Conservation (phyloP, 1,140 invertebrate species). For the Heliconius eleuchia region DNA sequence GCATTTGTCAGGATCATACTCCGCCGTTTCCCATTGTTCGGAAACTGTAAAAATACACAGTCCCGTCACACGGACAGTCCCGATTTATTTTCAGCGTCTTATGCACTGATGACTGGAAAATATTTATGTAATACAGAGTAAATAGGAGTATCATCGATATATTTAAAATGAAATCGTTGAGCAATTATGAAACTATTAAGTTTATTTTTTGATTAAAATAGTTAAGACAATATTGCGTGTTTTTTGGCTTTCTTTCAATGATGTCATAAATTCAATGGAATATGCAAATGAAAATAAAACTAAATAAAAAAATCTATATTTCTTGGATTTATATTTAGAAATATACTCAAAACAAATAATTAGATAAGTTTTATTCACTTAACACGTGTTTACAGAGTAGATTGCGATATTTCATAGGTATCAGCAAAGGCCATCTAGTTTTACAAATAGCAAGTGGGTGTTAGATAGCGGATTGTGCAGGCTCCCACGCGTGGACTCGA, state of each 20-base stretch:
- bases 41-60: slow-evolving; percentile 66
- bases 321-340: no score
- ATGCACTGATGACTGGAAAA: slow-evolving; percentile 25
- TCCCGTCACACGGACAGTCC: slow-evolving; percentile 54
- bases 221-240: background rate
- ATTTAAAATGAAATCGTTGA: slow-evolving; percentile 43
- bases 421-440: slow-evolving; percentile 43
- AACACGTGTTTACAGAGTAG: background rate
- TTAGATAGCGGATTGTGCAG: slow-evolving; percentile 35
- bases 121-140: slow-evolving; percentile 23
- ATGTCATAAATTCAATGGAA: no score
- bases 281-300: no score
- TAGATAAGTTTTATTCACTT: background rate
- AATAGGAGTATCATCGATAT: slow-evolving; percentile 48
- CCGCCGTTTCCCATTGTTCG: slow-evolving; percentile 80
- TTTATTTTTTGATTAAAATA: background rate
- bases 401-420: slow-evolving; percentile 32
- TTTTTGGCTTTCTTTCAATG: background rate
- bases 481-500: slow-evolving; percentile 32
- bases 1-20: slow-evolving; percentile 82
- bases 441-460: slow-evolving; percentile 42
- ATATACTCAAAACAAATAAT: no score
- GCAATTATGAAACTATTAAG: no score
- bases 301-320: no score
- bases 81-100: slow-evolving; percentile 51